Base-by-base conservation (phyloP, 2,888 invertebrate species). In the Aquatica leii region DNA sequence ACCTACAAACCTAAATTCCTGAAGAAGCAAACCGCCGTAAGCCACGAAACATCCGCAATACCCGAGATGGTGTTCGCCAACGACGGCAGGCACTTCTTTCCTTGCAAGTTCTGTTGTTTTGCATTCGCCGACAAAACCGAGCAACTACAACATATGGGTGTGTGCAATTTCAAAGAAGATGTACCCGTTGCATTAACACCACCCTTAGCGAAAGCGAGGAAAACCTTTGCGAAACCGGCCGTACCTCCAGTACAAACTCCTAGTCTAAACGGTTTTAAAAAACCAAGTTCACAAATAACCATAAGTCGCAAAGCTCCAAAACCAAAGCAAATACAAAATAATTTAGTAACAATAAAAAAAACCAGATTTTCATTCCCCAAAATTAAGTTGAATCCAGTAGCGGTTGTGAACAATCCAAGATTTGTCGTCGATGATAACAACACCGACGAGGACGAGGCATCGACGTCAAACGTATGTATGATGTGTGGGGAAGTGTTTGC, bases 11-110 rank as follows among this genome's bases (percentile, higher is more conserved):
- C 46, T 8, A 46, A 17, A 9, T n/a, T n/a, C n/a, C n/a, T 18
- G 18, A 20, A n/a, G 11, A 17, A 18, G 17, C 5, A 18, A 20
- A 46, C 15, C 18, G 46, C 18, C 2, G n/a, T 20, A 1, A 20
- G 20, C n/a, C 17, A 46, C 46, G 20, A 46, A 8, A 46, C n/a
- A 9, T 46, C 34, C 31, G 35, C 50, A 18, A 55, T 70, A 5
- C 70, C 71, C 12, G 69, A 71, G 40, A 54, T 69, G 9, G 58
- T 71, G 1, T 69, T 66, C 59, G 67, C 70, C 2, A 66, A 69
- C 21, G 70, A 72, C 51, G 73, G 73, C n/a, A 63, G 62, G 14
- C 62, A 64, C 15, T 73, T 71, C 54, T 72, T 67, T 34, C 71
- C 71, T 1, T 73, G 73, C 20, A 62, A 65, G 14, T 61, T 65